Evolutionary conservation across 1,140 invertebrate species (phyloP).

Genomic region (Elymnias hypermnestra): DNA sequence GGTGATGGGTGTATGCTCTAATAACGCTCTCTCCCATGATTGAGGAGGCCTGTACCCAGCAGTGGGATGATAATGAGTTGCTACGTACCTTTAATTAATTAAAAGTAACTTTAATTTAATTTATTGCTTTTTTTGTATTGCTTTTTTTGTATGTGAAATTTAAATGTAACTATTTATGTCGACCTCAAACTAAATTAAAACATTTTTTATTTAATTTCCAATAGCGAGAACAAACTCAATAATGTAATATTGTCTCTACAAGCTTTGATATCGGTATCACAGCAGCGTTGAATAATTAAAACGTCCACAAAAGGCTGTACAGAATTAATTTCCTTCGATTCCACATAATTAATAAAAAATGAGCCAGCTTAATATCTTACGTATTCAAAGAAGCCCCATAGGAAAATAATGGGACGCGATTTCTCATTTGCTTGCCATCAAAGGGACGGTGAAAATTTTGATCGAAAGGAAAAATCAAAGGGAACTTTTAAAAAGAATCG

Average conservation of each 20-base stretch:
- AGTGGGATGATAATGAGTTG: too few relatives aligned
- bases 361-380: conserved; percentile 4
- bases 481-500: conserved; percentile 41
- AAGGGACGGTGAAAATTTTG: conserved; percentile 38
- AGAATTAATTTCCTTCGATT: conserved; percentile 21
- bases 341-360: conserved; percentile 4
- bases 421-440: conserved; percentile 51
- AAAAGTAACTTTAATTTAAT: too few relatives aligned
- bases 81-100: too few relatives aligned
- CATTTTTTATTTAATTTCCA: too few relatives aligned
- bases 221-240: too few relatives aligned
- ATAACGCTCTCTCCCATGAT: too few relatives aligned
- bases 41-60: too few relatives aligned
- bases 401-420: conserved; percentile 43
- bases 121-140: too few relatives aligned
- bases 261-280: conserved; percentile 6
- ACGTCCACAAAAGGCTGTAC: conserved; percentile 10
- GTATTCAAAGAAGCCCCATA: conserved; percentile 32
- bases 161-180: too few relatives aligned
- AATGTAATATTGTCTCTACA: not conserved
- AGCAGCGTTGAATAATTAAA: conserved; percentile 20
- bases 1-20: too few relatives aligned
- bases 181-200: too few relatives aligned
- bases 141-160: too few relatives aligned
- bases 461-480: conserved; percentile 60